Conservation (phyloP, 2,797 vertebrate genomes). For the Pantherophis alleghaniensis region DNA sequence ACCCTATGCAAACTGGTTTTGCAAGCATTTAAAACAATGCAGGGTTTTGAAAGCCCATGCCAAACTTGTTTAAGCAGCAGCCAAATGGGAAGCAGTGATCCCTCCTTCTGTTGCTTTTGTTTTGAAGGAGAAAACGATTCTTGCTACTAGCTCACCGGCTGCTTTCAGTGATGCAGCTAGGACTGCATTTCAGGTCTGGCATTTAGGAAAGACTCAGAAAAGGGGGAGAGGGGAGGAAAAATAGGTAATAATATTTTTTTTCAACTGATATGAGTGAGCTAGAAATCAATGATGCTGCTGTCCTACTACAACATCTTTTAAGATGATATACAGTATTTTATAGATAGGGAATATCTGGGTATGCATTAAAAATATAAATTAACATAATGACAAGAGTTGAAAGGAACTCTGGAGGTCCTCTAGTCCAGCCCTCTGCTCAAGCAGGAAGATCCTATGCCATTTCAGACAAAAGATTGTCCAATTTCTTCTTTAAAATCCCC, state of each 20-base stretch:
- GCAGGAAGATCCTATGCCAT: neutral
- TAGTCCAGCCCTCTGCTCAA: neutral
- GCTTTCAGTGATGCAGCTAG: neutral
- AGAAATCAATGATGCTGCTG: neutral
- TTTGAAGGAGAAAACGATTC: neutral
- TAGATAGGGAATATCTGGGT: neutral
- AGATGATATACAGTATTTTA: neutral
- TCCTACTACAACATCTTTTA: neutral
- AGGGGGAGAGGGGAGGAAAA: neutral
- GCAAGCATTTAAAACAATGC: neutral
- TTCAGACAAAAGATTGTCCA: neutral
- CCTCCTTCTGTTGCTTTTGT: neutral
- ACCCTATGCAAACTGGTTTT: neutral
- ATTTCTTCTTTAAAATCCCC: neutral
- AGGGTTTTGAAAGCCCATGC: neutral
- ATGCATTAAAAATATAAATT: neutral
- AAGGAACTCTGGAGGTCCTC: neutral
- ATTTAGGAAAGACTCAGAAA: neutral
- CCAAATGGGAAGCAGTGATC: neutral
- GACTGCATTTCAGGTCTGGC: neutral
- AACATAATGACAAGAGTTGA: neutral
- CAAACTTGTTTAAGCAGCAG: neutral
- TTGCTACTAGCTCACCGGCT: neutral
- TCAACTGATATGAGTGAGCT: neutral
- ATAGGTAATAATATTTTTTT: neutral